Evolutionary conservation across 2,888 invertebrate genomes (phyloP).

Genomic region (Scaptomyza reducta): DNA sequence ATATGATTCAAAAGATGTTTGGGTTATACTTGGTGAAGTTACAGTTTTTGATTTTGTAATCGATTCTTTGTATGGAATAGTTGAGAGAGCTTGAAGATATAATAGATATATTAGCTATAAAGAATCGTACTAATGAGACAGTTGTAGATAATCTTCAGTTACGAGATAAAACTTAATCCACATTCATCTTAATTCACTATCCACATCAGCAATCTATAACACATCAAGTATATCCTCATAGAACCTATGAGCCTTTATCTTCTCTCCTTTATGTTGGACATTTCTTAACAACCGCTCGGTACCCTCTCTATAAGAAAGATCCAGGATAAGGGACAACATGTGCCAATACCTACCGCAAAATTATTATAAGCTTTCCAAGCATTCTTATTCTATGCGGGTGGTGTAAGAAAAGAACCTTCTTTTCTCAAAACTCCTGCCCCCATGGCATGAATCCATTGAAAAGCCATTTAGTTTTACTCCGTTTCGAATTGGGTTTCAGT

Average conservation of each 20-base stretch:
- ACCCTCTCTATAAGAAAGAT: neutral
- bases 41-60: too few relatives aligned
- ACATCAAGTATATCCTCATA: too few relatives aligned
- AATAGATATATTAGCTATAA: too few relatives aligned
- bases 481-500: constrained; percentile 30
- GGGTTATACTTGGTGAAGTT: neutral
- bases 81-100: too few relatives aligned
- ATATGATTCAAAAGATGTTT: neutral
- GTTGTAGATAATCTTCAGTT: too few relatives aligned
- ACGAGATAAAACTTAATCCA: too few relatives aligned
- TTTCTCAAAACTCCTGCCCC: constrained; percentile 17
- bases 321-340: constrained; percentile 20
- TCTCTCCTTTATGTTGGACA: neutral
- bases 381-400: constrained; percentile 38
- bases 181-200: too few relatives aligned
- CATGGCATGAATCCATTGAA: constrained; percentile 63
- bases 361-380: constrained; percentile 57
- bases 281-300: neutral
- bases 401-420: constrained; percentile 4
- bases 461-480: constrained; percentile 68
- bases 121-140: too few relatives aligned
- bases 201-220: too few relatives aligned
- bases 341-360: constrained; percentile 52
- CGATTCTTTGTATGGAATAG: too few relatives aligned
- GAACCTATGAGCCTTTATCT: too few relatives aligned